phyloP scores from a whole-genome alignment of 2,797 vertebrate species.

The Buphagus erythrorhynchus region DNA sequence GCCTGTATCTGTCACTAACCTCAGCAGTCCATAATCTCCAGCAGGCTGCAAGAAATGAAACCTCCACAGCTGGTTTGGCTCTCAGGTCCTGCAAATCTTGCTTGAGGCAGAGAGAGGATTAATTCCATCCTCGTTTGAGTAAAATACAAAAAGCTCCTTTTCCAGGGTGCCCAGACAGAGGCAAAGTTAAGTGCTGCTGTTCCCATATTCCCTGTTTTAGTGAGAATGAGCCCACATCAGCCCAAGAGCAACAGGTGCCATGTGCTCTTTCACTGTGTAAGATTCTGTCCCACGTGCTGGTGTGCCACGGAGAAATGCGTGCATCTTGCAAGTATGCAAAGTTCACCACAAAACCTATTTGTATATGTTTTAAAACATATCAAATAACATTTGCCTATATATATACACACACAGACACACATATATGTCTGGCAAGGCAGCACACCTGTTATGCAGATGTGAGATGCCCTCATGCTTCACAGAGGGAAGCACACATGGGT shows the following conservation, averaged over 20 bases:
- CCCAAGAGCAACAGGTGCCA: background rate
- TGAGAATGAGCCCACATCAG: background rate
- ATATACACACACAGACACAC: background rate
- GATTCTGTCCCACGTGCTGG: background rate
- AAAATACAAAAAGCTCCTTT: rapidly evolving
- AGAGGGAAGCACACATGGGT: background rate
- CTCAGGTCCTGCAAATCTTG: background rate
- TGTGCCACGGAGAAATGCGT: background rate
- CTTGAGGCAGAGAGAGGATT: background rate
- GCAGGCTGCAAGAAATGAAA: background rate
- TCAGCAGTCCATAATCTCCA: background rate
- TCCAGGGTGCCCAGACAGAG: background rate
- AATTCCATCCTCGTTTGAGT: background rate
- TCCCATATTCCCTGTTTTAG: background rate
- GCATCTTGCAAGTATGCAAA: background rate
- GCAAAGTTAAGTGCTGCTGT: background rate
- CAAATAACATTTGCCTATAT: background rate
- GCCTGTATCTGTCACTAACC: background rate
- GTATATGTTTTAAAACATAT: background rate
- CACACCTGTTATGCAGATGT: background rate
- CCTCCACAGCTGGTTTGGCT: background rate
- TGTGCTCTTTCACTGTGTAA: rapidly evolving
- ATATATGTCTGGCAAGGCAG: background rate
- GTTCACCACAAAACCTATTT: background rate
- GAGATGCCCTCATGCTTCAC: background rate